These are phyloP conservation scores for Coptodon bakossiorum DNA, from an alignment of 2,113 vertebrate genomes.

Conservation along the genomic window DNA sequence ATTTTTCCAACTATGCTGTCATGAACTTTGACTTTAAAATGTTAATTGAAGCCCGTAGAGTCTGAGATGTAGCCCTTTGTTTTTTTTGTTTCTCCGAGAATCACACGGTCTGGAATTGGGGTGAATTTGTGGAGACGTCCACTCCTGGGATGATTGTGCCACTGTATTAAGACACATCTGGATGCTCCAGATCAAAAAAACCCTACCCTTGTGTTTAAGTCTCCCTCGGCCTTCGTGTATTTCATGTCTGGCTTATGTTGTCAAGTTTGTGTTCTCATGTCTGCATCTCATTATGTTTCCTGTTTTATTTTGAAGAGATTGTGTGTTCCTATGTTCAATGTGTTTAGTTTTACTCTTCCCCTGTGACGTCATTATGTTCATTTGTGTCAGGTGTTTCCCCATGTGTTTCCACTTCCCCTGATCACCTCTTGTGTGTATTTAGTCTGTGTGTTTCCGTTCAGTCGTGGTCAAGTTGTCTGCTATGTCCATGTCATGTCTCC, in stretches of 20 bases:
- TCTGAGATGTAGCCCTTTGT: background rate
- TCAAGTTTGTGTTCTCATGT: background rate
- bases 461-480: fast-evolving
- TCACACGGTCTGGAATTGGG: background rate
- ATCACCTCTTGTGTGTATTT: background rate
- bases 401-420: background rate
- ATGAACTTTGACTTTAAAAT: background rate
- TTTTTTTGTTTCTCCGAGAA: background rate
- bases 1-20: background rate
- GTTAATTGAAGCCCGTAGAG: background rate
- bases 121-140: background rate
- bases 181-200: background rate
- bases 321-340: background rate
- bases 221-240: fast-evolving
- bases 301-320: background rate
- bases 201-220: background rate
- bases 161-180: background rate
- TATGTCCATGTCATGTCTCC: fast-evolving
- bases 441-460: background rate
- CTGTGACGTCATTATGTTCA: background rate
- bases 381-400: background rate
- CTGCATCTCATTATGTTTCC: background rate
- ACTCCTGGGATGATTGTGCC: background rate
- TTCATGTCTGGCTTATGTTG: background rate
- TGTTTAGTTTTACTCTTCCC: background rate